A percentile compares a stretch with the other conserved stretches of the same genome.
These are phyloP conservation scores for Gandaritis pyraliata DNA, from an alignment of 2,888 invertebrate species.

Conservation along the genomic window DNA sequence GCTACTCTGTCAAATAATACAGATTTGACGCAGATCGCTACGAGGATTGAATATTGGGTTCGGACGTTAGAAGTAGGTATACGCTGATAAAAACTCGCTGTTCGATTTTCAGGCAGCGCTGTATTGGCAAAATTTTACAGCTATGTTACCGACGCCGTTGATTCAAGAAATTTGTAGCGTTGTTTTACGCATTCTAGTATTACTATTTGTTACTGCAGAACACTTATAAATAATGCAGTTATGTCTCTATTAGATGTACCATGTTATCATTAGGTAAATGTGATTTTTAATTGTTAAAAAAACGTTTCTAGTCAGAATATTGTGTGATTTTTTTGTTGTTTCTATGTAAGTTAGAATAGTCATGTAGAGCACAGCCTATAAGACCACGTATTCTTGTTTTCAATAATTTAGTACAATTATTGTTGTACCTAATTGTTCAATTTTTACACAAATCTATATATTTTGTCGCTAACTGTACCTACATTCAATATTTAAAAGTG, in stretches of 20 bases:
- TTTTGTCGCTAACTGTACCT: constrained; percentile 11
- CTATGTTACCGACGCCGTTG: not conserved
- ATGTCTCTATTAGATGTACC: too few species aligned
- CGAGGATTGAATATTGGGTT: too few species aligned
- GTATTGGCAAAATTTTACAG: not conserved
- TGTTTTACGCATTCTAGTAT: not conserved
- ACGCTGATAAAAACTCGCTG: too few species aligned
- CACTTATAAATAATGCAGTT: not conserved
- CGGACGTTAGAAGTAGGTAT: too few species aligned
- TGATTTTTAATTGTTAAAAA: constrained; percentile 18
- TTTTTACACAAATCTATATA: not conserved
- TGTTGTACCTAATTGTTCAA: not conserved
- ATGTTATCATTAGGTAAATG: constrained; percentile 13
- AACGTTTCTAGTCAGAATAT: constrained; percentile 31
- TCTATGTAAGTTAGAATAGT: constrained; percentile 1
- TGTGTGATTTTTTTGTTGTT: constrained; percentile 21
- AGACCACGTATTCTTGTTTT: too few species aligned
- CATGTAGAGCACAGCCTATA: too few species aligned
- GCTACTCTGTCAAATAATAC: too few species aligned
- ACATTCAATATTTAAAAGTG: constrained; percentile 9
- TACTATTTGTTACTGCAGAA: not conserved
- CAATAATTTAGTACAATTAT: too few species aligned
- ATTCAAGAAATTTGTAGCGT: too few species aligned
- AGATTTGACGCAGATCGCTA: too few species aligned
- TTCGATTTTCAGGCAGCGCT: too few species aligned